A percentile compares a stretch with the other conserved stretches of the same genome.
These are phyloP conservation scores for Rhagium mordax DNA, from an alignment of 2,888 invertebrate species.

Conservation along the genomic window DNA sequence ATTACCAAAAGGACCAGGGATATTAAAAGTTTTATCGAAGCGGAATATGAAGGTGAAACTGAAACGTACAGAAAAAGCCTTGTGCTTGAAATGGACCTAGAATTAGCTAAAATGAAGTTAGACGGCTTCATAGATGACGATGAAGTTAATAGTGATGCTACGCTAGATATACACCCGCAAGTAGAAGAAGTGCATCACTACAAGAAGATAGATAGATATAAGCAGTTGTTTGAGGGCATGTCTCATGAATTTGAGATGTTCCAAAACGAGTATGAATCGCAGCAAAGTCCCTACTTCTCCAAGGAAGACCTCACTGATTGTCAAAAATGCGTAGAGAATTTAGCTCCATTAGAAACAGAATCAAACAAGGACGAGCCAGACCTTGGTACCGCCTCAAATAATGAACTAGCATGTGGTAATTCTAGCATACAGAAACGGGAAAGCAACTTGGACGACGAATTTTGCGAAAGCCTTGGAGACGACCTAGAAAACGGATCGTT, in stretches of 20 bases:
- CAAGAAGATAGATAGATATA: background rate
- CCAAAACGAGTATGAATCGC: background rate
- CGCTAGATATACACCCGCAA: background rate
- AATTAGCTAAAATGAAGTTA: conserved; percentile 51
- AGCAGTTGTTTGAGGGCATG: background rate
- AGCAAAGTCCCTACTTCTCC: background rate
- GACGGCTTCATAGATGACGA: conserved; percentile 52
- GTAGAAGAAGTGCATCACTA: background rate
- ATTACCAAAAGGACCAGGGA: conserved; percentile 2
- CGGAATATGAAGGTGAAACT: conserved; percentile 48
- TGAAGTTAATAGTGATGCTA: conserved; percentile 26
- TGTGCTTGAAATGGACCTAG: conserved; percentile 49
- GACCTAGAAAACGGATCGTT: conserved; percentile 50
- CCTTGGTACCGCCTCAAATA: background rate
- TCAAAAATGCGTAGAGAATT: background rate
- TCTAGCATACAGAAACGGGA: background rate
- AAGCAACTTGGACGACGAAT: conserved; percentile 36
- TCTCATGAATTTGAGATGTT: conserved; percentile 2
- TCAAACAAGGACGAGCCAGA: background rate
- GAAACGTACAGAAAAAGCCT: conserved; percentile 51
- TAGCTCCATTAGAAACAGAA: background rate
- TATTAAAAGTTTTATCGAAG: conserved; percentile 51
- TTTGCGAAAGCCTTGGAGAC: conserved; percentile 48
- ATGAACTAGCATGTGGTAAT: background rate
- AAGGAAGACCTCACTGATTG: background rate